Evolutionary conservation across 2,888 invertebrate genomes (phyloP), one percentile per base, ranked within the genome.

Genomic region (Sylvicola cinctus): DNA sequence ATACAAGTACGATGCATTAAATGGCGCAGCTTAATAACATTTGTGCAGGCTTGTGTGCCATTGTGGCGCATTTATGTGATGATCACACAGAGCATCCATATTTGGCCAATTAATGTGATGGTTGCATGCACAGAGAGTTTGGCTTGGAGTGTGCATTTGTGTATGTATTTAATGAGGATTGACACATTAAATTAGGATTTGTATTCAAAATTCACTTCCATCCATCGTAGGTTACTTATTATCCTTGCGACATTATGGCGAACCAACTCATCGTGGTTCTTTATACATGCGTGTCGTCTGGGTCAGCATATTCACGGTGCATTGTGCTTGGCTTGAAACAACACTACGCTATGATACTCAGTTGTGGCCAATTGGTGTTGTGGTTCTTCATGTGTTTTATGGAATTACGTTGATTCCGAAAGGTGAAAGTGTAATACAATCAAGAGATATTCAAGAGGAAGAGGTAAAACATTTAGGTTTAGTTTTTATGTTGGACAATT

Each of bases 141-240:
- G 31, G 65, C 79, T 31, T 90, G 90, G 90, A 58, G 78, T 34
- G 65, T 83, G 13, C 88, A 91, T 56, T 70, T 79, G 44, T 69
- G 76, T 41, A 80, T 75, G 53, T 42, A 6, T 12, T 27, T 13
- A 31, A 7, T 8, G n/a, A 4, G 10, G 3, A 17, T 10, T 17
- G 12, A 5, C 10, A 17, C 12, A 6, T 17, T n/a, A 31, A 16
- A n/a, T 17, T 17, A 8, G 14, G 6, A 17, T 10, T 17, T 16
- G 11, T 6, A 16, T 17, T 4, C 16, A 11, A 11, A 17, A 26
- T n/a, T 11, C 16, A 14, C 16, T 14, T 14, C 15, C 4, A 17
- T 31, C 35, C 23, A n/a, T 39, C 41, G 13, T 29, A 57, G 56
- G 65, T 69, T 44, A 58, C 37, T 42, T 58, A 7, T 34, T 80